Evolutionary conservation across 2,113 vertebrate genomes (phyloP), one percentile per base, ranked within the genome.

Genomic region (Hydropotes inermis): DNA sequence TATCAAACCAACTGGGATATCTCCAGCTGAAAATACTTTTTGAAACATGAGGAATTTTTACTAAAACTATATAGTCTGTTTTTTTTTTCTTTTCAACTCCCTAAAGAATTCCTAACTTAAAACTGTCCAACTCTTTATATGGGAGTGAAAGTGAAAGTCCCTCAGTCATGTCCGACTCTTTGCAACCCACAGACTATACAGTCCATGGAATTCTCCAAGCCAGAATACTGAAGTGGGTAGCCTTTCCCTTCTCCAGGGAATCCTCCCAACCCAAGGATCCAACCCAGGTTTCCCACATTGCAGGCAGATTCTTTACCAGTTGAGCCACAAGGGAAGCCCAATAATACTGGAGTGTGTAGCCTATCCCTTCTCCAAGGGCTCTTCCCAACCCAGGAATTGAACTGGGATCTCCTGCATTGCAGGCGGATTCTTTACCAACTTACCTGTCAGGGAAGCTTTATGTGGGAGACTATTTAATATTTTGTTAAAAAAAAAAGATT

Each of bases 71-170:
- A 61, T 45, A 54, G 58, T 89, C 50, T 70, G 9, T 17, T 55
- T 76, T 15, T 39, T 39, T 39, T 30, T 85, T 36, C 47, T 58
- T 90, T 94, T 25, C 60, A 92, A n/a, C 78, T 5, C 58, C 90
- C 55, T 82, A 61, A 97, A 78, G 55, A 85, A 86, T 70, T 89
- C 19, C 2, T 54, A 52, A 82, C 87, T 95, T 95, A 92, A 92
- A 90, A 14, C 82, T 70, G 19, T 91, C 58, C 61, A 52, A 36
- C 86, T 95, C 2, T 89, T 81, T 58, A 36, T 52, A 54, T 30
- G 95, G 54, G 21, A 95, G 30, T 36, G 64, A 36, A 36, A 70
- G n/a, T 21, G n/a, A 36, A 70, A 36, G 17, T 70, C 19, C 1
- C 10, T 23, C 19, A 12, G n/a, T 70, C 0, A 5, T 70, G n/a